These are phyloP conservation scores for Myioborus miniatus DNA, from an alignment of 2,797 vertebrate genomes.

Conservation along the genomic window DNA sequence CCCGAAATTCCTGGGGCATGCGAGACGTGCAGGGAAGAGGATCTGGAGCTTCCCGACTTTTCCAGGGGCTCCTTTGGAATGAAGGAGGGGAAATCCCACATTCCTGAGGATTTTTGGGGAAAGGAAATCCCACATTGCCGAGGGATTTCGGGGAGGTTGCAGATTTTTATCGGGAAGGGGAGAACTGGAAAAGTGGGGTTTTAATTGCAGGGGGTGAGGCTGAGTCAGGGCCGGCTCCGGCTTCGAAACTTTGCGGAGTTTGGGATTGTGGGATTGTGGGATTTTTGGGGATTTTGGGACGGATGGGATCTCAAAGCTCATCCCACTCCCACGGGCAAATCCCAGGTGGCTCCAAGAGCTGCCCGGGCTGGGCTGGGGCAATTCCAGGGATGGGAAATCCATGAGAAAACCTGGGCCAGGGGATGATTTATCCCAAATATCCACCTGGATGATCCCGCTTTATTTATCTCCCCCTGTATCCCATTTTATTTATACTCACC, in stretches of 20 bases:
- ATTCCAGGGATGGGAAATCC: background rate
- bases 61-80: background rate
- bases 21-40: background rate
- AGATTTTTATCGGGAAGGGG: background rate
- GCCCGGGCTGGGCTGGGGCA: background rate
- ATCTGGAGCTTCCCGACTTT: background rate
- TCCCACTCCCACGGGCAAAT: background rate
- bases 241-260: too few relatives aligned
- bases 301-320: background rate
- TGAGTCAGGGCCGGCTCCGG: background rate
- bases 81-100: too few relatives aligned
- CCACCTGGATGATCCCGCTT: background rate
- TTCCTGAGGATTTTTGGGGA: too few relatives aligned
- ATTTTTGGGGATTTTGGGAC: background rate
- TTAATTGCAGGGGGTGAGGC: background rate
- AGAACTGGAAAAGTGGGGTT: background rate
- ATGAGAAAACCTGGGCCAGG: background rate
- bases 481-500: too few relatives aligned
- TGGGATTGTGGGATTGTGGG: background rate
- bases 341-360: background rate
- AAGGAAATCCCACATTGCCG: background rate
- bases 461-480: background rate
- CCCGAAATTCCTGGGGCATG: background rate
- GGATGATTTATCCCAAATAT: background rate
- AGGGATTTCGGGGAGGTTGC: background rate